Base-by-base conservation (phyloP, 2,113 vertebrate species). In the Pleuronectes platessa region DNA sequence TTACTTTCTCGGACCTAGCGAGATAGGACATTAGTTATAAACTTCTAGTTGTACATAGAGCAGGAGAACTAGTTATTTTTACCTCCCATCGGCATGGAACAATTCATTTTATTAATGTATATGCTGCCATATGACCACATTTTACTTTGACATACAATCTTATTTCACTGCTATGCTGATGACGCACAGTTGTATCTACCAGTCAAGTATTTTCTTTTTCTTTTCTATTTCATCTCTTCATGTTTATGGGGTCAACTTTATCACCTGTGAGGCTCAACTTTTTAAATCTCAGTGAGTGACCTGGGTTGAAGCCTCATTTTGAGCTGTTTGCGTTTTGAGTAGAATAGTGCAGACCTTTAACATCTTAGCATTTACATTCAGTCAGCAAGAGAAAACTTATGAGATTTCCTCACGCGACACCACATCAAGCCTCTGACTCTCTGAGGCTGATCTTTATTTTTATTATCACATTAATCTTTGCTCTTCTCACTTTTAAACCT, bases 391-490 rank as follows among this genome's bases (percentile, higher is more conserved):
- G 24, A 69, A 69, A 45, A 26, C 8, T 27, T 49, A 47, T 18
- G 23, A 64, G 6, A 42, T 31, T 6, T 31, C 31, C 31, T 31
- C 6, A 31, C 31, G 0, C 31, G 1, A 31, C 31, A 31, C 6
- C 31, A 31, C 27, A 31, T 70, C 17, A 49, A 62, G 42, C 61
- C 53, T 61, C 61, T 62, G 56, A 2, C 24, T 58, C 40, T 42
- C 58, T 37, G 15, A 53, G 14, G 5, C 27, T n/a, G 14, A 13
- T 42, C n/a, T 65, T 13, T 21, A 12, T 20, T 65, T 59, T 51
- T 54, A 62, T 42, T 76, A 63, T 66, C 54, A 23, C 63, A 27
- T 7, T 71, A 20, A 21, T 68, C 23, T 68, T 24, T 82, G 49
- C 45, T 45, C 51, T 74, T 54, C 62, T 23, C 40, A 2, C 56